Conservation (phyloP, 2,797 vertebrate species). For the Cryptoprocta ferox region DNA sequence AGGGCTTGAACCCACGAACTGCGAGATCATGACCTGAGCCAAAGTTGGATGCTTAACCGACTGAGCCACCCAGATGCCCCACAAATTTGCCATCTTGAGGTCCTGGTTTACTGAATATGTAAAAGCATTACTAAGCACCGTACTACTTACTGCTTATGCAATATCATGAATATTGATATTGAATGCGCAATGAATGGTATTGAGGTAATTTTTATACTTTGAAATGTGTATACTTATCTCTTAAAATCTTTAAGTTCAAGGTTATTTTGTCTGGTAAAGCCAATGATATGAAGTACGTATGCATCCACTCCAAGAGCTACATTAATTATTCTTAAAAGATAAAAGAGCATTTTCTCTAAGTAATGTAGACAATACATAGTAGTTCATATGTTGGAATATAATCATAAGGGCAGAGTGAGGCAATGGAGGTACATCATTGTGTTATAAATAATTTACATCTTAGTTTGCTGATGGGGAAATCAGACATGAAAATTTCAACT, state of each 20-base stretch:
- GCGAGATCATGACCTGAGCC: too few species aligned
- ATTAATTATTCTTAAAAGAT: conserved; percentile 6
- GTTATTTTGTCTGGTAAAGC: conserved; percentile 47
- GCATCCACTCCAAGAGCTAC: not conserved
- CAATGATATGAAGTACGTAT: conserved; percentile 18
- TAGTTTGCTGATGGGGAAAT: not conserved
- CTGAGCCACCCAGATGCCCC: too few species aligned
- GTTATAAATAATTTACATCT: not conserved
- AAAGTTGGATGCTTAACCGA: too few species aligned
- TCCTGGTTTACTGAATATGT: conserved; percentile 4
- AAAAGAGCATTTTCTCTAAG: conserved; percentile 39
- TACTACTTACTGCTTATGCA: not conserved
- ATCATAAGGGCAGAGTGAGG: not conserved
- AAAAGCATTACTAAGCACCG: not conserved
- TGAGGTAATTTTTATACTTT: not conserved
- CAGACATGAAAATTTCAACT: not conserved
- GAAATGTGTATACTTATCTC: not conserved
- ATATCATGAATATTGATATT: not conserved
- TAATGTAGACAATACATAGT: conserved; percentile 20
- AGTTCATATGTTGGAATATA: not conserved
- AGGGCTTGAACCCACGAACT: too few species aligned
- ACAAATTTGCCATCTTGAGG: not conserved
- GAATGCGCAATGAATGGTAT: not conserved
- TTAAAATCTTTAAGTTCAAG: conserved; percentile 44
- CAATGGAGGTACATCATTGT: not conserved